A percentile compares a stretch with the other conserved stretches of the same genome.
These are phyloP conservation scores for Drosophila nr. medialis DNA, from an alignment of 2,888 invertebrate species.

Conservation along the genomic window DNA sequence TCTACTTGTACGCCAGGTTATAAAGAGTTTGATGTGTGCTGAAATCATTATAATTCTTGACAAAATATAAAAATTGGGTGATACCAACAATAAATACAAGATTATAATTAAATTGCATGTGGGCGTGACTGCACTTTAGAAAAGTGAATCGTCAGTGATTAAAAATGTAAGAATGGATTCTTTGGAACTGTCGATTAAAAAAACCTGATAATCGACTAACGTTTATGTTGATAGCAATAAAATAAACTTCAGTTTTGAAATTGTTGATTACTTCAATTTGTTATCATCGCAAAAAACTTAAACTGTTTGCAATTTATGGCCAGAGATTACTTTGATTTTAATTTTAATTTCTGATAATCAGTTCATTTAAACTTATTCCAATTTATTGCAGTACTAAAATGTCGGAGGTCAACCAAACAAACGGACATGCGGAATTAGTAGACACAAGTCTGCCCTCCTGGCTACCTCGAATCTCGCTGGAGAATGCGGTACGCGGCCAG, in stretches of 20 bases:
- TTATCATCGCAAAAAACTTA: constrained; percentile 14
- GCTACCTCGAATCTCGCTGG: constrained; percentile 69
- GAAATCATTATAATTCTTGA: not conserved
- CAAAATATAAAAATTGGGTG: constrained; percentile 11
- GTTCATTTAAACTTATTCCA: not conserved
- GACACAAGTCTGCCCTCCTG: constrained; percentile 64
- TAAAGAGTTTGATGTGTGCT: constrained; percentile 12
- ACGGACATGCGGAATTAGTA: constrained; percentile 43
- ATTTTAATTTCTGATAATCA: constrained; percentile 2
- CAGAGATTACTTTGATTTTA: constrained; percentile 15
- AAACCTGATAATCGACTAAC: constrained; percentile 6
- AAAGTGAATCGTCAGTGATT: not conserved
- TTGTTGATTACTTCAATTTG: not conserved
- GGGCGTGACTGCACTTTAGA: constrained; percentile 22
- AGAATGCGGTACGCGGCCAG: constrained; percentile 67
- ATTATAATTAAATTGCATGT: constrained; percentile 15
- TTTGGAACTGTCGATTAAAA: not conserved
- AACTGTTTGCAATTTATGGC: constrained; percentile 25
- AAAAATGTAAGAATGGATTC: not conserved
- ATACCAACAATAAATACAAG: not conserved
- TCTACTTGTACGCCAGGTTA: not conserved
- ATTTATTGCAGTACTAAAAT: constrained; percentile 46
- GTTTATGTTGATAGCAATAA: not conserved
- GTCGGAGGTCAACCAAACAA: constrained; percentile 50
- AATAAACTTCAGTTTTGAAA: not conserved